Evolutionary conservation across 2,113 vertebrate genomes (phyloP).

Genomic region (Calonectris borealis): DNA sequence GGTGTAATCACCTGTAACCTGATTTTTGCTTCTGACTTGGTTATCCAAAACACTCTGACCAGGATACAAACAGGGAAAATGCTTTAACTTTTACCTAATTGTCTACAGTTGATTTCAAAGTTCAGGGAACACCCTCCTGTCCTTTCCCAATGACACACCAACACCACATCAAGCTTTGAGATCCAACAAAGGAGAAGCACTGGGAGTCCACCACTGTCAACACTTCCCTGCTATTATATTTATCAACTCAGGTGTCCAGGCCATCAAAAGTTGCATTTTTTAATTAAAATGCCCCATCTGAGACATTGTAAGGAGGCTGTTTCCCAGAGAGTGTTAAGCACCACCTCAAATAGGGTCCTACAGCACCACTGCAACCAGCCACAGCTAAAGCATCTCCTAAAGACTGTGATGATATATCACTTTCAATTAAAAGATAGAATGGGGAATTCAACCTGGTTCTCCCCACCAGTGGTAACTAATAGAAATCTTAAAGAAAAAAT

Average conservation of each 20-base stretch:
- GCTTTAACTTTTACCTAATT: neutral
- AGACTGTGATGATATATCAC: neutral
- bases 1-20: neutral
- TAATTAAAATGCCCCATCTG: neutral
- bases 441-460: neutral
- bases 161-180: neutral
- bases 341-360: neutral
- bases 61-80: neutral
- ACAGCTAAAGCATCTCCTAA: neutral
- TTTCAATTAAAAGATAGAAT: neutral
- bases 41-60: neutral
- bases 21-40: neutral
- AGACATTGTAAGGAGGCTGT: neutral
- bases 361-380: neutral
- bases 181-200: neutral
- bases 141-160: neutral
- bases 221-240: neutral
- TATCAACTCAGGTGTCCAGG: neutral
- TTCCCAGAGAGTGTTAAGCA: neutral
- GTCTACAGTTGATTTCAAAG: neutral
- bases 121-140: conserved; percentile 3
- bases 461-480: neutral
- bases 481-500: neutral
- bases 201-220: neutral
- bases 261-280: neutral